Evolutionary conservation across 2,113 vertebrate species (phyloP).

Genomic region (mouse (Mus musculus)): DNA sequence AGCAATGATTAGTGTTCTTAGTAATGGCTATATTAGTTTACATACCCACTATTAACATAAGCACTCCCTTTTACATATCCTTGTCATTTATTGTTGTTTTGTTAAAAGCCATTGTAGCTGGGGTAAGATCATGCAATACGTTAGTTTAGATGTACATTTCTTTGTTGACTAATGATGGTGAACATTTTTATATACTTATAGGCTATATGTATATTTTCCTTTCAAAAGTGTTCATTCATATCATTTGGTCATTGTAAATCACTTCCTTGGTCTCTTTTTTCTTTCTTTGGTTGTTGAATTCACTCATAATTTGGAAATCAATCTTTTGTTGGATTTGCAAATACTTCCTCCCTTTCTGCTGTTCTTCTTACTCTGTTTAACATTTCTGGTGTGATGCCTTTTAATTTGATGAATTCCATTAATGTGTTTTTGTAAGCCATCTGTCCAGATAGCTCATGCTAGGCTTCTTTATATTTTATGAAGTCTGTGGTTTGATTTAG

Average conservation of each 20-base stretch:
- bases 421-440: not conserved
- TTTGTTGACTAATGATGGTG: not conserved
- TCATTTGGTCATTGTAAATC: not conserved
- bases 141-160: not conserved
- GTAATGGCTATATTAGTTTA: not conserved
- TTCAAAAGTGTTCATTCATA: not conserved
- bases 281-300: not conserved
- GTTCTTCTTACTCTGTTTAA: not conserved
- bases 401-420: not conserved
- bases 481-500: not conserved
- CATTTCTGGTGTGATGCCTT: not conserved
- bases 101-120: not conserved
- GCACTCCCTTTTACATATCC: not conserved
- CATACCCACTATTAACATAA: no score
- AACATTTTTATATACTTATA: not conserved
- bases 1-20: not conserved
- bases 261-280: not conserved
- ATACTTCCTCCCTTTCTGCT: not conserved
- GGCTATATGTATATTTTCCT: not conserved
- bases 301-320: not conserved
- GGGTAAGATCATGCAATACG: not conserved
- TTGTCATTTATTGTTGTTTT: not conserved
- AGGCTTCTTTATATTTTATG: no score
- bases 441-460: not conserved
- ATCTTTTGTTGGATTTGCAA: not conserved